phyloP scores from a whole-genome alignment of 2,888 invertebrate genomes.

The Euplexia lucipara region DNA sequence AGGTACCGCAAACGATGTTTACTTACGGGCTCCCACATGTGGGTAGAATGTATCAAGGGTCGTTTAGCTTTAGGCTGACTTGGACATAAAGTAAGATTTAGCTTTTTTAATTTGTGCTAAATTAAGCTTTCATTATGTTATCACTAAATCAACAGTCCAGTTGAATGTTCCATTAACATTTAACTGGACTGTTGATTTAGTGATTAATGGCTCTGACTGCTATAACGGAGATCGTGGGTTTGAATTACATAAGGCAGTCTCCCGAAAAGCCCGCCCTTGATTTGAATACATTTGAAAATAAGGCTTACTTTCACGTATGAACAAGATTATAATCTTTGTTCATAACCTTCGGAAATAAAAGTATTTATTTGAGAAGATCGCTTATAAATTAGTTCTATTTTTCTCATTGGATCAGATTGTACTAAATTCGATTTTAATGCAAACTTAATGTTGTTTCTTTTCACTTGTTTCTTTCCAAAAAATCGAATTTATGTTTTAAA shows the following conservation, averaged over 20 bases:
- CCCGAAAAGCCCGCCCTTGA: no score
- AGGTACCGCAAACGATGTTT: slow-evolving; percentile 32
- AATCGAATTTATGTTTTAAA: slow-evolving; percentile 31
- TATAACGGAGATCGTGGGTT: no score
- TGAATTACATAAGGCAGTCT: no score
- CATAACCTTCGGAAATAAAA: background rate
- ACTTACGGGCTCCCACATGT: slow-evolving; percentile 1
- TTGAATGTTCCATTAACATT: no score
- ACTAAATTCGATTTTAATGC: slow-evolving; percentile 20
- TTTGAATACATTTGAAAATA: no score
- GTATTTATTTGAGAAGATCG: background rate
- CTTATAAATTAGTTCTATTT: background rate
- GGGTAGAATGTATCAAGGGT: slow-evolving; percentile 9
- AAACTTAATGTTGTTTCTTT: slow-evolving; percentile 28
- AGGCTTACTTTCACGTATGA: no score
- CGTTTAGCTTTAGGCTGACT: slow-evolving; percentile 28
- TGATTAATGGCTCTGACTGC: no score
- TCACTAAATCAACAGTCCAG: no score
- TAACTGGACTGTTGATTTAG: no score
- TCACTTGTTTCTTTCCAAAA: slow-evolving; percentile 30
- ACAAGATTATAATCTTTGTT: no score
- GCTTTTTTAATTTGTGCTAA: no score
- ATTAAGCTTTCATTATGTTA: no score
- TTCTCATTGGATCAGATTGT: background rate
- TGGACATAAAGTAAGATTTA: background rate